phyloP scores from a whole-genome alignment of 1,140 invertebrate genomes.

The Choristoneura fumiferana region DNA sequence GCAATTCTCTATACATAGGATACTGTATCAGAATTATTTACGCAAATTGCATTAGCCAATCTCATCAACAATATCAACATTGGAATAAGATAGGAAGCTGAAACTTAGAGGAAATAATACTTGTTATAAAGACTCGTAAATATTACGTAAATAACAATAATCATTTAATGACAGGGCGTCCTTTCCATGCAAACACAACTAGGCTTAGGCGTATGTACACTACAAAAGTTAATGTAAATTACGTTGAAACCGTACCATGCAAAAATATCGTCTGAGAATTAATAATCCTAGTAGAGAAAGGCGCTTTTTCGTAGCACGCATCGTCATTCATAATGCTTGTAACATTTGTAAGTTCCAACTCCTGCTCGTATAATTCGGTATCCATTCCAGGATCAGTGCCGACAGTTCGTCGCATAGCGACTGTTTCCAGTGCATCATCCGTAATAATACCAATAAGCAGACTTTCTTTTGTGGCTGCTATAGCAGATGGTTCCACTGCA shows the following conservation, averaged over 20 bases:
- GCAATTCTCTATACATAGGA: no score
- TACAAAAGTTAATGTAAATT: not conserved
- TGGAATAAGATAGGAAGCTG: no score
- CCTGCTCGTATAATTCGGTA: conserved; percentile 31
- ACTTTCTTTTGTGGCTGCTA: conserved; percentile 50
- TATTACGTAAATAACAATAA: no score
- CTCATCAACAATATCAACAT: no score
- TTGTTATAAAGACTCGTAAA: no score
- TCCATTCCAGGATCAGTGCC: conserved; percentile 41
- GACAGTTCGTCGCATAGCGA: conserved; percentile 46
- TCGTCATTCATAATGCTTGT: conserved; percentile 28
- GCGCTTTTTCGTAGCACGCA: not conserved
- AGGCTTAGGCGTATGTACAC: no score
- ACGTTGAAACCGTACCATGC: conserved; percentile 42
- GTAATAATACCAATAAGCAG: conserved; percentile 49
- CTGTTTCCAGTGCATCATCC: conserved; percentile 48
- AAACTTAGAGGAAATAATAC: no score
- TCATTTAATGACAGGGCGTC: no score
- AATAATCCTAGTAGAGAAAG: conserved; percentile 34
- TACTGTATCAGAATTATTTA: no score
- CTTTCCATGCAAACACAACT: no score
- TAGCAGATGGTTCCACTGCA: conserved; percentile 3
- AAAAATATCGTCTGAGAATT: conserved; percentile 54
- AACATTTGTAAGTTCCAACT: conserved; percentile 39
- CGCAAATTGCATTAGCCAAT: no score